These are phyloP conservation scores for Hipparchia sbordonii DNA, from an alignment of 2,888 invertebrate species.

Conservation along the genomic window DNA sequence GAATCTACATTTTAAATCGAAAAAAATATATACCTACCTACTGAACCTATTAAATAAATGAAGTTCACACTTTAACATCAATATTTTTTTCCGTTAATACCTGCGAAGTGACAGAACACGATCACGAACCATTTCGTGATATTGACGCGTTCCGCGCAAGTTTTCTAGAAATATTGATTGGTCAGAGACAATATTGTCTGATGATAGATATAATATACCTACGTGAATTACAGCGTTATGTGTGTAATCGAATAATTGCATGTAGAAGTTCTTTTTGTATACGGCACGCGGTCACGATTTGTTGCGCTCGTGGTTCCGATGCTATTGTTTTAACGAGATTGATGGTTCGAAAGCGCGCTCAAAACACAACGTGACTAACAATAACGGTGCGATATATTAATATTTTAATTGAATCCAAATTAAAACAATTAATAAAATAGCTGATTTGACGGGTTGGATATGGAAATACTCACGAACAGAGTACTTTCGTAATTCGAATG, in stretches of 20 bases:
- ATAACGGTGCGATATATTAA: slow-evolving; percentile 54
- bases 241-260: slow-evolving; percentile 66
- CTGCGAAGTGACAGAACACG: slow-evolving; percentile 16
- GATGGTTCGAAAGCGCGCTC: slow-evolving; percentile 63
- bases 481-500: neutral
- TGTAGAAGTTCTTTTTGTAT: slow-evolving; percentile 47
- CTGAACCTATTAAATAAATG: slow-evolving; percentile 3
- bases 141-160: slow-evolving; percentile 32
- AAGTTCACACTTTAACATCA: neutral
- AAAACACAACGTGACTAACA: slow-evolving; percentile 61
- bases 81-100: neutral
- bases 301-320: slow-evolving; percentile 58
- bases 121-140: slow-evolving; percentile 25
- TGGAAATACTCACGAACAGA: neutral
- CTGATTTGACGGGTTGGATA: slow-evolving; percentile 15
- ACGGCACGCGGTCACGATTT: slow-evolving; percentile 64
- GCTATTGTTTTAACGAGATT: slow-evolving; percentile 69
- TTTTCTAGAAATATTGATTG: slow-evolving; percentile 47
- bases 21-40: neutral
- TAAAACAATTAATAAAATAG: slow-evolving; percentile 27
- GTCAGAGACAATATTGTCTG: slow-evolving; percentile 67
- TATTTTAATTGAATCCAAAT: slow-evolving; percentile 47
- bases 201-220: slow-evolving; percentile 43
- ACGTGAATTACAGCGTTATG: slow-evolving; percentile 57
- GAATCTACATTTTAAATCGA: too few species aligned